phyloP scores from a whole-genome alignment of 2,797 vertebrate genomes.

The Glossophaga mutica region DNA sequence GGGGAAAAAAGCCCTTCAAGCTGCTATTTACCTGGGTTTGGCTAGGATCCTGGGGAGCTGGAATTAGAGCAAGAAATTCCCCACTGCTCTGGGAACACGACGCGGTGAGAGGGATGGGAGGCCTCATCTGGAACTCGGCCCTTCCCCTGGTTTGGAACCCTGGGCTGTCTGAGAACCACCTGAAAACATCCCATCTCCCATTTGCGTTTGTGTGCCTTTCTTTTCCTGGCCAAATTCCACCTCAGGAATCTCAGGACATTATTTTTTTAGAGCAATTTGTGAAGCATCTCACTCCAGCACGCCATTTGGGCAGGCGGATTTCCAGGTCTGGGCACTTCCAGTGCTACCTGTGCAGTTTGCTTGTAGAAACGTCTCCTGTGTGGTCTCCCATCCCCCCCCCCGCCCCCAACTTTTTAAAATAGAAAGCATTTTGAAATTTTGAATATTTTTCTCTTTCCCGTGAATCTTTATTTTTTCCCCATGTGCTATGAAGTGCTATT shows the following conservation, averaged over 20 bases:
- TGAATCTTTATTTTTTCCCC: background rate
- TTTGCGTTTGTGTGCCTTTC: background rate
- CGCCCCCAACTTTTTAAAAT: background rate
- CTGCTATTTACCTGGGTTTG: background rate
- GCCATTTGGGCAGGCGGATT: background rate
- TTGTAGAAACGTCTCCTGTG: background rate
- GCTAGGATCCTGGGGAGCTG: background rate
- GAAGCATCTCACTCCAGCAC: background rate
- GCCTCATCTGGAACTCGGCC: background rate
- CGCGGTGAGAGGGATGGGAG: background rate
- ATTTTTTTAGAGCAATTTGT: background rate
- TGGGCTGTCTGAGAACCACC: background rate
- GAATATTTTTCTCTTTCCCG: constrained; percentile 17
- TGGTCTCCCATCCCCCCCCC: background rate
- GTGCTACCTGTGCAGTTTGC: background rate
- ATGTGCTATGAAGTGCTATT: background rate
- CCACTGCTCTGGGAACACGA: background rate
- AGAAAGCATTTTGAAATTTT: background rate
- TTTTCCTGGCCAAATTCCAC: background rate
- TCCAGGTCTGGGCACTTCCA: background rate
- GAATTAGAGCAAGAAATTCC: background rate
- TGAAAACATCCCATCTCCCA: background rate
- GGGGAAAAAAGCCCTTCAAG: background rate
- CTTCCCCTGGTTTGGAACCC: background rate
- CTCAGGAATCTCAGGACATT: background rate